Percentiles rank a stretch among this genome's conserved stretches.
Conservation (phyloP, 2,888 invertebrate genomes). For the Cerceris ruficornis region DNA sequence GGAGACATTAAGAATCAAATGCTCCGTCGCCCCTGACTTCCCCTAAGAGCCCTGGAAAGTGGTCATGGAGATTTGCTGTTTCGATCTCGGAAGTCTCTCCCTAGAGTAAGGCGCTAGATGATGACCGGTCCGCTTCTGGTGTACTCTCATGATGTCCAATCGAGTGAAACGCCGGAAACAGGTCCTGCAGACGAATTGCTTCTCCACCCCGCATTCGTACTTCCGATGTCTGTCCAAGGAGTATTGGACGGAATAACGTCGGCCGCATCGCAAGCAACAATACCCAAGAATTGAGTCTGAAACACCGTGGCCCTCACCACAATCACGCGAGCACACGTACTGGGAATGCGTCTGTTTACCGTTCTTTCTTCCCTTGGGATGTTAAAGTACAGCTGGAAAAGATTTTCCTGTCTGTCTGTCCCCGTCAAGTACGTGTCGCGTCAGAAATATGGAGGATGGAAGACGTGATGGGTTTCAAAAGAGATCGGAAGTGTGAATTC, state of each 20-base stretch:
- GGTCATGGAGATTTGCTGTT: slow-evolving; percentile 9
- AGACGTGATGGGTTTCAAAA: neutral
- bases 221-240: slow-evolving; percentile 76
- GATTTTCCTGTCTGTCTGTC: neutral
- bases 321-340: slow-evolving; percentile 56
- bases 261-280: slow-evolving; percentile 70
- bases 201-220: slow-evolving; percentile 80
- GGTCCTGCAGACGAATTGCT: slow-evolving; percentile 80
- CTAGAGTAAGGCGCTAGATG: slow-evolving; percentile 65
- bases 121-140: slow-evolving; percentile 69
- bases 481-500: neutral
- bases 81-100: slow-evolving; percentile 49
- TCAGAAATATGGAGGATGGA: neutral
- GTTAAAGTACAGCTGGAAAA: slow-evolving; percentile 1
- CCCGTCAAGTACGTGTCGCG: neutral
- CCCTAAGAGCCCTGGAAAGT: slow-evolving; percentile 20
- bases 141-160: slow-evolving; percentile 77
- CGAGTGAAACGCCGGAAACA: slow-evolving; percentile 80
- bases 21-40: slow-evolving; percentile 8
- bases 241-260: slow-evolving; percentile 67
- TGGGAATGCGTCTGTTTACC: neutral
- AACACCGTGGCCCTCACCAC: slow-evolving; percentile 68
- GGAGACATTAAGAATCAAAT: slow-evolving; percentile 22
- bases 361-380: neutral
- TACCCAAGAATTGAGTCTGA: slow-evolving; percentile 70